Evolutionary conservation across 2,888 invertebrate species (phyloP).

Genomic region (Sericinus montela): DNA sequence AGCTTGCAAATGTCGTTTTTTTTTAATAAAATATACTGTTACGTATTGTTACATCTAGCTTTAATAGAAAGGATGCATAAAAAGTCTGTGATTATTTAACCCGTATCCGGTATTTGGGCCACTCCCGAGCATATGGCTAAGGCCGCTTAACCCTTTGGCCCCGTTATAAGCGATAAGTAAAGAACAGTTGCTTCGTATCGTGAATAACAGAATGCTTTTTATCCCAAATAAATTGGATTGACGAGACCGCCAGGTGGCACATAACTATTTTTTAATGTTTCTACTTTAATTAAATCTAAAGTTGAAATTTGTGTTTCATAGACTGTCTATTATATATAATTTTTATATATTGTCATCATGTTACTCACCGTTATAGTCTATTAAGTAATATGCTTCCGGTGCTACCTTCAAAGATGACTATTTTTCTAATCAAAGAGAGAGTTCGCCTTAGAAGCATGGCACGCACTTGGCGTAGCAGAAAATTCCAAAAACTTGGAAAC

Average conservation of each 20-base stretch:
- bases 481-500: too few relatives aligned
- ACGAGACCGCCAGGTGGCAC: constrained; percentile 51
- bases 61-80: constrained; percentile 60
- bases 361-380: too few relatives aligned
- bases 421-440: too few relatives aligned
- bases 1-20: constrained; percentile 57
- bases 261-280: constrained; percentile 7
- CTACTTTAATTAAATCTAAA: too few relatives aligned
- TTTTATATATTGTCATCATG: too few relatives aligned
- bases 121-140: constrained; percentile 61
- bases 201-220: constrained; percentile 54
- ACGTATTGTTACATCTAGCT: constrained; percentile 58
- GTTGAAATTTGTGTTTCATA: too few relatives aligned
- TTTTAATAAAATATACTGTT: constrained; percentile 60
- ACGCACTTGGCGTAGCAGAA: too few relatives aligned
- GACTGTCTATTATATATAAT: too few relatives aligned
- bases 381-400: too few relatives aligned
- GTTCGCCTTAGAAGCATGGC: too few relatives aligned
- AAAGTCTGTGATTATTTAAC: constrained; percentile 73
- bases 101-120: constrained; percentile 68
- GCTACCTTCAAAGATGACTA: too few relatives aligned
- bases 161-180: constrained; percentile 63
- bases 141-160: constrained; percentile 75
- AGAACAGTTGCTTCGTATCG: constrained; percentile 70
- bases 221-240: constrained; percentile 30